These are phyloP conservation scores for Urocitellus parryii DNA, from an alignment of 2,113 vertebrate genomes.

Conservation along the genomic window DNA sequence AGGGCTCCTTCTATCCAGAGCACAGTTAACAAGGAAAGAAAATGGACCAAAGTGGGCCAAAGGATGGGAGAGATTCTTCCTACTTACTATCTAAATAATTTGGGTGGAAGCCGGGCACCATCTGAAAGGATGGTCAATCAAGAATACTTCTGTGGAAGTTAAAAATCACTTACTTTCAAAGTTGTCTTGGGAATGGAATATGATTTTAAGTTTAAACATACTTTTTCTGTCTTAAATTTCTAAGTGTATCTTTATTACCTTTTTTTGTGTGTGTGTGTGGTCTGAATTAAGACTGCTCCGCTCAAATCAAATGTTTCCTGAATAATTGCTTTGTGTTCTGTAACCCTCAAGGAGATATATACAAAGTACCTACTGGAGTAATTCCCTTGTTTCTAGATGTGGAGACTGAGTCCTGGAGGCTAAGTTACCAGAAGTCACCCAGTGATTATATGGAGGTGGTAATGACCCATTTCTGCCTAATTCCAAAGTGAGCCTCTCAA, in stretches of 20 bases:
- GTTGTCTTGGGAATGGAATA: neutral
- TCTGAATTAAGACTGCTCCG: neutral
- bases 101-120: neutral
- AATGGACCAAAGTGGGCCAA: neutral
- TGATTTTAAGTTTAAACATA: neutral
- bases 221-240: slow-evolving; percentile 24
- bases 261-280: neutral
- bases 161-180: neutral
- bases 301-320: neutral
- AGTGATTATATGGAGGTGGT: neutral
- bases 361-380: neutral
- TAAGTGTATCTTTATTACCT: neutral
- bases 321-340: neutral
- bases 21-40: neutral
- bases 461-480: neutral
- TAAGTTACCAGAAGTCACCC: neutral
- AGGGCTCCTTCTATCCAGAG: neutral
- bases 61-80: neutral
- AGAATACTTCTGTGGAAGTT: neutral
- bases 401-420: neutral
- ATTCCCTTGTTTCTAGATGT: neutral
- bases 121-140: neutral
- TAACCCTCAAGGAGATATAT: neutral
- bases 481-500: neutral
- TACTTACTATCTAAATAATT: neutral